Conservation (phyloP, 2,797 vertebrate species). For the Setipinna tenuifilis region DNA sequence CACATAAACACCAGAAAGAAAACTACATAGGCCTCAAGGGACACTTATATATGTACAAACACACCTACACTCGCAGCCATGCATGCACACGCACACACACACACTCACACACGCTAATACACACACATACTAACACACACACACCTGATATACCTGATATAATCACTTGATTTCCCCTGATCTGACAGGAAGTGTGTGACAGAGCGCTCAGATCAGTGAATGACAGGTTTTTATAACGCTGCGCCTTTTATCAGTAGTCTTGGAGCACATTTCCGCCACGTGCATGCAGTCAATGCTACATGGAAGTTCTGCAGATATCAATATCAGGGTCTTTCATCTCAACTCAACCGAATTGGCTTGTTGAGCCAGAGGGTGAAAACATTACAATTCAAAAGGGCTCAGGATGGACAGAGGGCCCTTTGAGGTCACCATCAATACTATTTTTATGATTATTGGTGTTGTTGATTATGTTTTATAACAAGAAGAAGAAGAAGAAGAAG, state of each 20-base stretch:
- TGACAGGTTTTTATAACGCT: not conserved
- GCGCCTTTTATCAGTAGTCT: not conserved
- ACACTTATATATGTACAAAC: not conserved
- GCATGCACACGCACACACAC: not conserved
- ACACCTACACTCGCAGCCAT: not conserved
- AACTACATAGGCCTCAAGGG: not conserved
- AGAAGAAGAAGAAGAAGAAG: no score
- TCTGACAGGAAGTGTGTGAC: not conserved
- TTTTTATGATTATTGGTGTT: no score
- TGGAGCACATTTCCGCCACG: not conserved
- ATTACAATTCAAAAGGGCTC: no score
- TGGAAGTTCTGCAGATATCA: not conserved
- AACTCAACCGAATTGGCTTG: not conserved
- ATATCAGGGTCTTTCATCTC: not conserved
- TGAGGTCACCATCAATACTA: no score
- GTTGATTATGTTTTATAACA: no score
- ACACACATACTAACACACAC: not conserved
- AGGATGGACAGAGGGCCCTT: no score
- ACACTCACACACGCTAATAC: not conserved
- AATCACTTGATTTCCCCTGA: slow-evolving; percentile 8
- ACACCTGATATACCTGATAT: not conserved
- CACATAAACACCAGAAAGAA: not conserved
- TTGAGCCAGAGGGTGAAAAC: not conserved
- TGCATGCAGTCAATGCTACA: no score
- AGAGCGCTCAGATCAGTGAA: not conserved